Base-by-base conservation (phyloP, 2,113 vertebrate species). In the Spilogale gracilis region DNA sequence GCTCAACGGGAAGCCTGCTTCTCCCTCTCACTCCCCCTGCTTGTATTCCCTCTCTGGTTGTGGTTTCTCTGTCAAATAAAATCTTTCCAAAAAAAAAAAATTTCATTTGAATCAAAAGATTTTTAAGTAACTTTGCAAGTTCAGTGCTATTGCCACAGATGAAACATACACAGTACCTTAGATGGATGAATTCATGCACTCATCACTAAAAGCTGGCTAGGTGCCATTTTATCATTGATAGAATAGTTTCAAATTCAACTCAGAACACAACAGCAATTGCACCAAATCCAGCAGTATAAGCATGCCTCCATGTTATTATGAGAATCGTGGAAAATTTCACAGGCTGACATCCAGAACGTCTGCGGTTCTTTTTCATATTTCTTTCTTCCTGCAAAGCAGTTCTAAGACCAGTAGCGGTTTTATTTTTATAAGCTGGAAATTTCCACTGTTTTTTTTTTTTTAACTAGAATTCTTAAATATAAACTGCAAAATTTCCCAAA, bases 341-440 rank as follows among this genome's bases (percentile, higher is more conserved):
- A 98, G 98, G 98, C 98, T 98, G 92, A 98, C 97, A 98, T 99
- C 98, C 98, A 99, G 98, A 98, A 98, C 0, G 98, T 98, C 98
- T 98, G 98, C 6, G 96, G 98, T 98, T 98, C 98, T 95, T 98
- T 98, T 98, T 97, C 98, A 97, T 97, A 98, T 98, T 98, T 98
- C 95, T 98, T 97, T 98, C 94, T 98, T 98, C 98, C 98, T 98
- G 96, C 97, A 98, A 98, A 98, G 98, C 94, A 97, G 96, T 98
- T 98, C 98, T 90, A 98, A 98, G 96, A 96, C 69, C 67, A 96
- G 89, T 97, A 89, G 56, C 97, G 21, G 85, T 52, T 60, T 82
- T 71, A 54, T 90, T 25, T 83, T 82, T 89, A 63, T 81, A 98
- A 98, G 90, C 30, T 98, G 98, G 98, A 98, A 99, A 97, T 98